Percentiles rank a stretch among this genome's conserved stretches.
These are phyloP conservation scores for Pelusios castaneus DNA, from an alignment of 2,113 vertebrate genomes.

Conservation along the genomic window DNA sequence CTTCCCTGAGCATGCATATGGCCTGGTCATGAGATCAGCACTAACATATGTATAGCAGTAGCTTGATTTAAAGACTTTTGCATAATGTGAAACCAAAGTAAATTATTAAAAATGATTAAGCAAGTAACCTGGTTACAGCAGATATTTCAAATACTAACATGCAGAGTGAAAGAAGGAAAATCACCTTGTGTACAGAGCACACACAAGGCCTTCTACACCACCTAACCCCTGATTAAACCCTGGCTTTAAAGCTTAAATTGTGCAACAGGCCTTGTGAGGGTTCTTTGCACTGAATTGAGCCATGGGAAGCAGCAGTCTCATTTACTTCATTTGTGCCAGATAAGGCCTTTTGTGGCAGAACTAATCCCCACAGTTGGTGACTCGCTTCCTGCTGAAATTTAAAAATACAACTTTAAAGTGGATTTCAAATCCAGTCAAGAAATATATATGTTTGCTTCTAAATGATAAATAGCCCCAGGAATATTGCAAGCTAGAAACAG, in stretches of 20 bases:
- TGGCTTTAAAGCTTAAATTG: not conserved
- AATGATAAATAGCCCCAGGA: not conserved
- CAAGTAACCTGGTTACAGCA: not conserved
- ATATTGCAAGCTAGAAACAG: not conserved
- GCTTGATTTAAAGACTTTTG: not conserved
- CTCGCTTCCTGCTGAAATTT: not conserved
- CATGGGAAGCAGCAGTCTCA: not conserved
- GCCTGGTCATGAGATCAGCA: not conserved
- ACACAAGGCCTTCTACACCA: not conserved
- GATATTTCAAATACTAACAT: not conserved
- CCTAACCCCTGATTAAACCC: not conserved
- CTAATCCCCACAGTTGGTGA: not conserved
- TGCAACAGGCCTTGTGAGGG: not conserved
- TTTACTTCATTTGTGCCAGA: not conserved
- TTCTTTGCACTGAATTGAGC: not conserved
- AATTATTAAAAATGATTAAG: not conserved
- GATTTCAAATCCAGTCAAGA: constrained; percentile 1
- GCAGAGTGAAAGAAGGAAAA: constrained; percentile 1
- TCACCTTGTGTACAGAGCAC: not conserved
- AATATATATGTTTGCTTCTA: not conserved
- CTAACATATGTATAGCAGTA: not conserved
- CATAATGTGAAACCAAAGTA: not conserved
- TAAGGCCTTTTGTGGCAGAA: not conserved
- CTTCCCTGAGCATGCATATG: not conserved
- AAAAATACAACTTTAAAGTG: not conserved